Conservation (phyloP, 1,140 invertebrate genomes). For the Heliconius himera region DNA sequence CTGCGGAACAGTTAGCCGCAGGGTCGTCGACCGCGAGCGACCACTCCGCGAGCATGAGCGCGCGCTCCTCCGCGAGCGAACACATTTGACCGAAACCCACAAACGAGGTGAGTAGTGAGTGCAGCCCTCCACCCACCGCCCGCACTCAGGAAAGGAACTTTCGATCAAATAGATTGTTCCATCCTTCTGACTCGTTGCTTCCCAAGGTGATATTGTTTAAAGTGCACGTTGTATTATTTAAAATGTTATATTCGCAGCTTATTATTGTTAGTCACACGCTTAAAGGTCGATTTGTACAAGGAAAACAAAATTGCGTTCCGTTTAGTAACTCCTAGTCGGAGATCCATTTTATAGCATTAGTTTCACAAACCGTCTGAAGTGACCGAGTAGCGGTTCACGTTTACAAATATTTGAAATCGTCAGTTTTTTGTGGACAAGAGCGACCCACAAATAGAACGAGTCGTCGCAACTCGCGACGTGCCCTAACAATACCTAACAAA, state of each 20-base stretch:
- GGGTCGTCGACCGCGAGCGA: constrained; percentile 71
- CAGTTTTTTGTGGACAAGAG: constrained; percentile 1
- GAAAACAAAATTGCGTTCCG: not conserved
- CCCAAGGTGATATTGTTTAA: constrained; percentile 4
- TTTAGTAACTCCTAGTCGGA: not conserved
- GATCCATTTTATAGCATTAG: not conserved
- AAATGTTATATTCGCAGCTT: not conserved
- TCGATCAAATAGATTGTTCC: constrained; percentile 1
- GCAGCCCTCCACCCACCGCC: not conserved
- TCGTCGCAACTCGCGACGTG: not conserved
- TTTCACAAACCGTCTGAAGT: not conserved
- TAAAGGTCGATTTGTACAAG: not conserved
- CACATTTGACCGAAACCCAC: constrained; percentile 55
- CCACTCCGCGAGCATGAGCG: constrained; percentile 59
- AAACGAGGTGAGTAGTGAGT: constrained; percentile 68
- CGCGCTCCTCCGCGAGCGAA: constrained; percentile 49
- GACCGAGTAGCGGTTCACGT: not conserved
- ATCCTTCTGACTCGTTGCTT: not conserved
- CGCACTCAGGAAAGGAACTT: not conserved
- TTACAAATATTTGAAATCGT: constrained; percentile 7
- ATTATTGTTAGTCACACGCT: not conserved
- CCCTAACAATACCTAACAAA: constrained; percentile 4
- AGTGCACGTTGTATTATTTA: not conserved
- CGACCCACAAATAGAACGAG: constrained; percentile 14
- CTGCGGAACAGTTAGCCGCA: constrained; percentile 58